These are phyloP conservation scores for Bembecia ichneumoniformis DNA, from an alignment of 2,888 invertebrate species.

Conservation along the genomic window DNA sequence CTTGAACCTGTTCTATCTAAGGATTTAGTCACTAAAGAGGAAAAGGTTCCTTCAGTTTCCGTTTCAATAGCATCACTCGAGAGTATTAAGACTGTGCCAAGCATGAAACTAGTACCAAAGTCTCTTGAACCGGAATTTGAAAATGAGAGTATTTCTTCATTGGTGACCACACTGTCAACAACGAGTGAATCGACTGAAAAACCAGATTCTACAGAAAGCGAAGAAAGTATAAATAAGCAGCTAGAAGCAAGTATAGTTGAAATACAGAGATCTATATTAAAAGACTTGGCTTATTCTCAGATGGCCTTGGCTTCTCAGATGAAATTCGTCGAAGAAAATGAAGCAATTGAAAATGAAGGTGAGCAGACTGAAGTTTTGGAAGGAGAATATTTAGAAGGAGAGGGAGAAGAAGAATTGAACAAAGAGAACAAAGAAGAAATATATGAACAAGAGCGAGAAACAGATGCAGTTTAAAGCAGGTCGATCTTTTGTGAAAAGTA, in stretches of 20 bases:
- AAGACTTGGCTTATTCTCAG: slow-evolving; percentile 45
- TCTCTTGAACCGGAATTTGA: slow-evolving; percentile 20
- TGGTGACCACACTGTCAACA: slow-evolving; percentile 29
- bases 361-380: slow-evolving; percentile 3
- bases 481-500: no score
- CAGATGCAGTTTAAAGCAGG: slow-evolving; percentile 5
- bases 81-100: slow-evolving; percentile 52
- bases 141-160: slow-evolving; percentile 49
- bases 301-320: slow-evolving; percentile 25
- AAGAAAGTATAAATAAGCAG: slow-evolving; percentile 29
- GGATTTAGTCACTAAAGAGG: slow-evolving; percentile 22
- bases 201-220: slow-evolving; percentile 17
- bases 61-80: slow-evolving; percentile 29
- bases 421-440: slow-evolving; percentile 29
- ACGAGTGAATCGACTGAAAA: slow-evolving; percentile 28
- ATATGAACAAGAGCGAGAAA: slow-evolving; percentile 17
- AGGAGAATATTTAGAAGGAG: neutral
- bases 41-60: slow-evolving; percentile 16
- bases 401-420: slow-evolving; percentile 1
- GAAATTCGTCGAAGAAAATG: slow-evolving; percentile 17
- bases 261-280: slow-evolving; percentile 53
- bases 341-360: slow-evolving; percentile 9
- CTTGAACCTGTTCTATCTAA: slow-evolving; percentile 18
- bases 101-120: slow-evolving; percentile 35
- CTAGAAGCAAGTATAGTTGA: slow-evolving; percentile 45